phyloP scores from a whole-genome alignment of 2,797 vertebrate genomes.

The Anguilla pacifica region DNA sequence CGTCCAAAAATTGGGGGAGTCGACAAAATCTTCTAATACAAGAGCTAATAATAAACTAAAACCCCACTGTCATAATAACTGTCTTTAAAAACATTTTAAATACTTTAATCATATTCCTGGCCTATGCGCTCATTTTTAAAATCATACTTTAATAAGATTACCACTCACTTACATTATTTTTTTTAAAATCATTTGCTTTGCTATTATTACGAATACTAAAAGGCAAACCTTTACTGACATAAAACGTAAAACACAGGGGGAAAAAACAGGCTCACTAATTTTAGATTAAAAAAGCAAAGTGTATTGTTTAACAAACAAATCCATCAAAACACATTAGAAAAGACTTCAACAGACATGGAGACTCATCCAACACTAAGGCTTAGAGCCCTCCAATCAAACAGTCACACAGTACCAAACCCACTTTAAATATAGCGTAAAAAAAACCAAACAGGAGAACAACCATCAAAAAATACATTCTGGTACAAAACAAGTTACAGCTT shows the following conservation, averaged over 20 bases:
- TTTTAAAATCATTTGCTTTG: not conserved
- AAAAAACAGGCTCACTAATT: not conserved
- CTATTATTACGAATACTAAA: not conserved
- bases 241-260: not conserved
- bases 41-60: too few relatives aligned
- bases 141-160: not conserved
- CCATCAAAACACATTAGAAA: constrained; percentile 28
- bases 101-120: too few relatives aligned
- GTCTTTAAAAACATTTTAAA: too few relatives aligned
- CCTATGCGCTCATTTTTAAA: too few relatives aligned
- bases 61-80: too few relatives aligned
- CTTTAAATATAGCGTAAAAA: constrained; percentile 56
- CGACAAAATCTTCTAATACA: too few relatives aligned
- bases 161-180: not conserved
- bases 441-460: constrained; percentile 51
- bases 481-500: constrained; percentile 59
- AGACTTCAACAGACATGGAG: not conserved
- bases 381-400: not conserved
- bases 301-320: constrained; percentile 31
- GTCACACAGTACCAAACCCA: constrained; percentile 26
- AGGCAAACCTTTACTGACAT: not conserved
- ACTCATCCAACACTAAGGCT: not conserved
- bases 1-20: too few relatives aligned
- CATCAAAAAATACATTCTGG: constrained; percentile 58
- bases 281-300: constrained; percentile 29